Conservation (phyloP, 2,797 vertebrate species). For the Prionace glauca region DNA sequence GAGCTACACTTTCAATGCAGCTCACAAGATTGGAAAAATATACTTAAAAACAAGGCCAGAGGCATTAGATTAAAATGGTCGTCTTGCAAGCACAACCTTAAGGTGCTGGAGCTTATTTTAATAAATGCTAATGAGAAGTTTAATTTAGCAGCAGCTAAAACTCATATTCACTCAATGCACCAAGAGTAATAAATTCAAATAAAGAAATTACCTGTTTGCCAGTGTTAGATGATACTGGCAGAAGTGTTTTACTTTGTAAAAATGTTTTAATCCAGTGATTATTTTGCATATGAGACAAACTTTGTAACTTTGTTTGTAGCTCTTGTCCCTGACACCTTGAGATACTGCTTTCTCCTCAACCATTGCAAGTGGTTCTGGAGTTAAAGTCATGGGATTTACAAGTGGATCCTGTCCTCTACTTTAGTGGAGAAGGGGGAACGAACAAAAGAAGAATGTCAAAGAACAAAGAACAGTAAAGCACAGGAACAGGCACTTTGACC, state of each 20-base stretch:
- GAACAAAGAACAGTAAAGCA: no score
- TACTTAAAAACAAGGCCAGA: not conserved
- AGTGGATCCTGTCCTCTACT: not conserved
- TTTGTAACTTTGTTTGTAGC: not conserved
- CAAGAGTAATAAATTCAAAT: not conserved
- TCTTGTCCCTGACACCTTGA: not conserved
- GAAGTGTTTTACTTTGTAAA: not conserved
- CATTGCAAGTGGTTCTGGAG: not conserved
- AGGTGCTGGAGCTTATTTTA: not conserved
- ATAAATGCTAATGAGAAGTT: not conserved
- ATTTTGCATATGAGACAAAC: not conserved
- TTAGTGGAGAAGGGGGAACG: not conserved
- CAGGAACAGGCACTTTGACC: no score
- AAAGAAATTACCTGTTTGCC: not conserved
- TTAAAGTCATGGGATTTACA: not conserved
- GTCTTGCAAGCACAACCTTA: not conserved
- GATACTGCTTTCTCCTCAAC: not conserved
- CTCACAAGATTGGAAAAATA: not conserved
- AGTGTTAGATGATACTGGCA: not conserved
- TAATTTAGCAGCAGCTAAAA: not conserved
- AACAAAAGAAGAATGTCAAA: not conserved
- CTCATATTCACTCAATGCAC: not conserved
- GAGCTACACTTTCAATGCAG: not conserved
- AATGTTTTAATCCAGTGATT: not conserved
- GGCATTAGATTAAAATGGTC: not conserved